Evolutionary conservation across 2,888 invertebrate species (phyloP).

Genomic region (Drosophila trichaetosa): DNA sequence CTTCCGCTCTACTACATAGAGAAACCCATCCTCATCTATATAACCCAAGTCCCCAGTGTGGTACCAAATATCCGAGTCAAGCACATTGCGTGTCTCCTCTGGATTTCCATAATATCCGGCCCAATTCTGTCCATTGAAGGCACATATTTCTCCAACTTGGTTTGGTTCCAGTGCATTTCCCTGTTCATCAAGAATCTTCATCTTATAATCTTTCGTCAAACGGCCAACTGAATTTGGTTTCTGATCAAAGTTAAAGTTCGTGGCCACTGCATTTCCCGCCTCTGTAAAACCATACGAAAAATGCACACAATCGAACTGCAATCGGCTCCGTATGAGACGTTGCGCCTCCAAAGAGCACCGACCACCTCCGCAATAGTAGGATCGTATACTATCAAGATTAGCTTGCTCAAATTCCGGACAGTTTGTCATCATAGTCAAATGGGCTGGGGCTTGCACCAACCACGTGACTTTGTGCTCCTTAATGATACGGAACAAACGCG

Average conservation of each 20-base stretch:
- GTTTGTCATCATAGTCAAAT: constrained; percentile 60
- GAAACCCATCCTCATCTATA: constrained; percentile 79
- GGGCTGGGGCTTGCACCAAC: constrained; percentile 63
- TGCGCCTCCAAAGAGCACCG: constrained; percentile 62
- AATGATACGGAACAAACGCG: too few relatives aligned
- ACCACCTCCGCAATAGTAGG: constrained; percentile 64
- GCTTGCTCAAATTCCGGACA: constrained; percentile 49
- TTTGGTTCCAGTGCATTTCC: constrained; percentile 62
- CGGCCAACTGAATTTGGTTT: constrained; percentile 76
- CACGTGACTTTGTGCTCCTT: constrained; percentile 64
- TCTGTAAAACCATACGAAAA: constrained; percentile 78
- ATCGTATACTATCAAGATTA: constrained; percentile 60
- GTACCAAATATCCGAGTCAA: constrained; percentile 63
- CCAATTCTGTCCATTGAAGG: constrained; percentile 65
- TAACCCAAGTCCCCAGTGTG: constrained; percentile 83
- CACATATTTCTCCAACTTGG: constrained; percentile 78
- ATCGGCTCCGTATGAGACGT: constrained; percentile 55
- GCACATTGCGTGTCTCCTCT: too few relatives aligned
- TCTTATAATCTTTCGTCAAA: constrained; percentile 49
- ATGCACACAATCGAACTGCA: constrained; percentile 57
- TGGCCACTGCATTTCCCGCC: constrained; percentile 54
- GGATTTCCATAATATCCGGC: background rate
- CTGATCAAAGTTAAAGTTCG: constrained; percentile 59
- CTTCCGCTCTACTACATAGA: constrained; percentile 78
- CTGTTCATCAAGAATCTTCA: constrained; percentile 38